Percentiles rank a stretch among this genome's conserved stretches.
Evolutionary conservation across 92 coral and sea anemone species (phyloP).

Genomic region (Montipora capitata): DNA sequence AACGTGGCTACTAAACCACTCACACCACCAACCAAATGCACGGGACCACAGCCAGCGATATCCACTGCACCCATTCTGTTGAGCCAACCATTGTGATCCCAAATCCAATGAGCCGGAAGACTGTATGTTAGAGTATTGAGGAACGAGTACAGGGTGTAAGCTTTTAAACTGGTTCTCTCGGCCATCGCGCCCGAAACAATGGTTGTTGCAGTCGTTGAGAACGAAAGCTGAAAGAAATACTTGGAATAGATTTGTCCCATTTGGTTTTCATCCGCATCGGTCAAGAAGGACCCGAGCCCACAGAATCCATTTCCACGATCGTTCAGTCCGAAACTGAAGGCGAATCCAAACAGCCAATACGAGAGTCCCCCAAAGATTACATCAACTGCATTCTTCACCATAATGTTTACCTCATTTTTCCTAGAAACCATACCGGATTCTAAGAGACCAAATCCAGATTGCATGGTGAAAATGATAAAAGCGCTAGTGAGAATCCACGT

Average conservation of each 20-base stretch:
- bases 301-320: conserved; percentile 74
- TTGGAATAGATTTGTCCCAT: conserved; percentile 86
- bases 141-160: conserved; percentile 88
- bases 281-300: conserved; percentile 88
- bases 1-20: conserved; percentile 90
- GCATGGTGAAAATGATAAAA: conserved; percentile 91
- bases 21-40: conserved; percentile 92
- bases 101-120: conserved; percentile 96
- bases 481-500: conserved; percentile 92
- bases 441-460: conserved; percentile 90
- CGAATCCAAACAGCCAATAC: conserved; percentile 95
- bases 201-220: conserved; percentile 94
- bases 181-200: conserved; percentile 98
- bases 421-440: conserved; percentile 92
- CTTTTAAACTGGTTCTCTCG: conserved; percentile 86
- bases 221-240: conserved; percentile 93
- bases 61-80: conserved; percentile 85
- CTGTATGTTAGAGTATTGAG: conserved; percentile 91
- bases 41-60: conserved; percentile 89
- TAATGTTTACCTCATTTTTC: conserved; percentile 93
- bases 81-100: conserved; percentile 87
- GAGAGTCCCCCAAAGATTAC: conserved; percentile 94
- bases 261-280: conserved; percentile 79
- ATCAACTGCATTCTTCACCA: conserved; percentile 96
- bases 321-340: conserved; percentile 78